phyloP scores from a whole-genome alignment of 2,113 vertebrate genomes.

The Ciconia boyciana region DNA sequence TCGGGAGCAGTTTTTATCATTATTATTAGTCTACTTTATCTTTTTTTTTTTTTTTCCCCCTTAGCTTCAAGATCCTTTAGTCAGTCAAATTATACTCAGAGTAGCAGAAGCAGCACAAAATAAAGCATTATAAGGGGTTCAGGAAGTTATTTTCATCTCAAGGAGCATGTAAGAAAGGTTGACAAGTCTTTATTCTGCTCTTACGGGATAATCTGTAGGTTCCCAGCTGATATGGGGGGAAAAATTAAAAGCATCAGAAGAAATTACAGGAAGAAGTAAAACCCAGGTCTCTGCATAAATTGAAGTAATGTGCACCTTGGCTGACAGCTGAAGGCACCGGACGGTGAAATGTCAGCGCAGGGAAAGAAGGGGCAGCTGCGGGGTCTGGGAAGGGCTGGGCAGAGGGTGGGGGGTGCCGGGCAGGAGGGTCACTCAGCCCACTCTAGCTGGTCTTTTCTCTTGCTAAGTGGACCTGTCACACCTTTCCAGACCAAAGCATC shows the following conservation, averaged over 20 bases:
- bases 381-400: neutral
- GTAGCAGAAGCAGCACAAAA: conserved; percentile 53
- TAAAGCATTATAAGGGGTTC: conserved; percentile 11
- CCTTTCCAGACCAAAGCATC: neutral
- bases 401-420: neutral
- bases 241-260: neutral
- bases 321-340: neutral
- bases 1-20: neutral
- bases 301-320: neutral
- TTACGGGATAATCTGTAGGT: conserved; percentile 47
- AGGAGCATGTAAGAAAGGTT: neutral
- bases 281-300: neutral
- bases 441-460: neutral
- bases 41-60: neutral
- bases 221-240: neutral
- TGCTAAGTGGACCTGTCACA: neutral
- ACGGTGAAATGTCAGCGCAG: rapidly evolving
- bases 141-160: conserved; percentile 58
- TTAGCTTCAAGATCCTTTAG: conserved; percentile 29
- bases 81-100: conserved; percentile 48
- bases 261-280: conserved; percentile 21
- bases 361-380: neutral
- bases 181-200: conserved; percentile 49
- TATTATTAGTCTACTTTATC: neutral
- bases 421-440: neutral